These are phyloP conservation scores for Arothron firmamentum DNA, from an alignment of 2,113 vertebrate genomes.

Conservation along the genomic window DNA sequence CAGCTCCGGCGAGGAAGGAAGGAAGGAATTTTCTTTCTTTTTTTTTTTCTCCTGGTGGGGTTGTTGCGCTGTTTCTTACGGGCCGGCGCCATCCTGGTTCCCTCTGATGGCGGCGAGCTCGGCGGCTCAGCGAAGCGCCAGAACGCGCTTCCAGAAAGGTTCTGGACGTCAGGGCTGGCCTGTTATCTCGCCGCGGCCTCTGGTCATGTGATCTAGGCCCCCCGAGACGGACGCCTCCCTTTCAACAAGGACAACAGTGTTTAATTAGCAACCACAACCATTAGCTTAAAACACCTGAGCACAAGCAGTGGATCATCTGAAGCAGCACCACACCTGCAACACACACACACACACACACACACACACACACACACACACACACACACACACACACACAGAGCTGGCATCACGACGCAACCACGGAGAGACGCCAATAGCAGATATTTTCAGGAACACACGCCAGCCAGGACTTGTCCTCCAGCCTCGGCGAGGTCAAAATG, in stretches of 20 bases:
- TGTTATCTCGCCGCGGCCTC: neutral
- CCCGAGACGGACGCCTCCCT: neutral
- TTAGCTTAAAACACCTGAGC: neutral
- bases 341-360: neutral
- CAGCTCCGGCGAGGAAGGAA: too few species aligned
- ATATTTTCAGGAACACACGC: neutral
- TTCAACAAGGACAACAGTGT: neutral
- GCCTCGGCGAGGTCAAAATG: neutral
- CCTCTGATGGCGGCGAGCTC: too few species aligned
- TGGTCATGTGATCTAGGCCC: neutral
- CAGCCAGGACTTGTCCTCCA: neutral
- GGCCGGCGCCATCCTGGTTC: too few species aligned
- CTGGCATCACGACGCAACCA: neutral
- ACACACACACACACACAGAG: neutral
- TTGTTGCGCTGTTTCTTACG: too few species aligned
- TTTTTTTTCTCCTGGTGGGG: too few species aligned
- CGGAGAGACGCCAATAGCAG: neutral
- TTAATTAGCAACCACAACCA: neutral
- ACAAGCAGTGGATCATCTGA: neutral
- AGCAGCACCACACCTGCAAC: neutral
- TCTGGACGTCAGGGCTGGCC: neutral
- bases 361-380: slow-evolving; percentile 1
- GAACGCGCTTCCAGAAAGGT: neutral
- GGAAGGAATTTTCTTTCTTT: too few species aligned
- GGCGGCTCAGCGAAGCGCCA: too few species aligned